Evolutionary conservation across 2,113 vertebrate genomes (phyloP).

Genomic region (Amblyornis subalaris): DNA sequence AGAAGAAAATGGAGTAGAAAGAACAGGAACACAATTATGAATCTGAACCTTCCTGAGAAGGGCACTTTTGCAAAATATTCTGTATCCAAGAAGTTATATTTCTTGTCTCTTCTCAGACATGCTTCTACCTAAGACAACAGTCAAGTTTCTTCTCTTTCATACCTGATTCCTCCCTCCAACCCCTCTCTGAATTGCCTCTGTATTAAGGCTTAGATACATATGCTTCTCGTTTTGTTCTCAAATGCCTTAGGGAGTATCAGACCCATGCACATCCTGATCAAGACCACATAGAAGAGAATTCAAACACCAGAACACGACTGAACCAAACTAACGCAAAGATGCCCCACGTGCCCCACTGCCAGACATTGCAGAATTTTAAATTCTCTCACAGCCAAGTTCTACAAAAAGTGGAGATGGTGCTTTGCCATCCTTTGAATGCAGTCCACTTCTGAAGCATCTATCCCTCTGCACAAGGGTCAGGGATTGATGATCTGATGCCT

Average conservation of each 20-base stretch:
- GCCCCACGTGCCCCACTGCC: accelerated
- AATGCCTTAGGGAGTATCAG: not conserved
- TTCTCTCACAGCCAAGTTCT: not conserved
- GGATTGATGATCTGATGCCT: not conserved
- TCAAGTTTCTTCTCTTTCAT: not conserved
- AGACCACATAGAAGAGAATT: not conserved
- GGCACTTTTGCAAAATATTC: not conserved
- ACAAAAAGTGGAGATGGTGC: not conserved
- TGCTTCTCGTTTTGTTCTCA: not conserved
- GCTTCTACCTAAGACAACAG: not conserved
- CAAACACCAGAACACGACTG: not conserved
- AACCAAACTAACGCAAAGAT: not conserved
- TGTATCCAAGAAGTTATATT: not conserved
- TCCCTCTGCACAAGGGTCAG: not conserved
- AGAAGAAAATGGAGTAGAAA: not conserved
- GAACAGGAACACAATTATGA: not conserved
- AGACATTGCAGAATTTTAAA: not conserved
- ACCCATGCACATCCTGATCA: not conserved
- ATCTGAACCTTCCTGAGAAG: not conserved
- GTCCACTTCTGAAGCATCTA: not conserved
- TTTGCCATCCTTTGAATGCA: not conserved
- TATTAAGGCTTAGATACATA: not conserved
- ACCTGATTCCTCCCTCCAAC: not conserved
- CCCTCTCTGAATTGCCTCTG: not conserved
- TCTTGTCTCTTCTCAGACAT: not conserved